Evolutionary conservation across 2,888 invertebrate genomes (phyloP).

Genomic region (Drosophila meridionalis): DNA sequence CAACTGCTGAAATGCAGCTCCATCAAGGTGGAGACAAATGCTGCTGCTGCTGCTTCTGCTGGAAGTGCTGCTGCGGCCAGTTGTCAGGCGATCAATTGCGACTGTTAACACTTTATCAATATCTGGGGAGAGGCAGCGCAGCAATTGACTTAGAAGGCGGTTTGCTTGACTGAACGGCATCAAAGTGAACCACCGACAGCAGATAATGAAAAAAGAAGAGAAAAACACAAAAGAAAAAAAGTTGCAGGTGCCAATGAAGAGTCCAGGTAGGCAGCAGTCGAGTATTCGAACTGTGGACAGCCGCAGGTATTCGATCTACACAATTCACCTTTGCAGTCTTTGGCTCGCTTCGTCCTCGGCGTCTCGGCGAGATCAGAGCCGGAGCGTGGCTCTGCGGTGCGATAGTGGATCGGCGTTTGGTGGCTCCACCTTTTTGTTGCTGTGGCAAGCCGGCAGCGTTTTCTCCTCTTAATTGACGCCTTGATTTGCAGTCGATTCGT

Average conservation of each 20-base stretch:
- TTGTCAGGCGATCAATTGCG: constrained; percentile 47
- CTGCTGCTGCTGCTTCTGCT: constrained; percentile 14
- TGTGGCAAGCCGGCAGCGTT: constrained; percentile 48
- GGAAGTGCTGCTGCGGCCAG: not conserved
- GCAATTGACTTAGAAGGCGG: constrained; percentile 54
- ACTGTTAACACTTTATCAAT: constrained; percentile 65
- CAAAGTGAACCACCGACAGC: constrained; percentile 59
- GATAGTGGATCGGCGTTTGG: constrained; percentile 47
- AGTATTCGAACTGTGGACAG: constrained; percentile 19
- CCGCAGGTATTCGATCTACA: constrained; percentile 47
- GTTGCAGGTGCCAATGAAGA: constrained; percentile 58
- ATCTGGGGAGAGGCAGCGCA: constrained; percentile 35
- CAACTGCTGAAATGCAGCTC: constrained; percentile 53
- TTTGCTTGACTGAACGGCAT: constrained; percentile 56
- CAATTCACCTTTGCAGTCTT: constrained; percentile 13
- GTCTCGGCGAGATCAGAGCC: constrained; percentile 59
- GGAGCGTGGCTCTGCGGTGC: constrained; percentile 44
- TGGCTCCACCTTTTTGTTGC: constrained; percentile 66
- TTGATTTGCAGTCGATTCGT: constrained; percentile 62
- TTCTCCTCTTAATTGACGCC: constrained; percentile 63
- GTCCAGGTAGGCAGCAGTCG: constrained; percentile 12
- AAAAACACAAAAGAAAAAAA: constrained; percentile 22
- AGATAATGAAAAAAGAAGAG: constrained; percentile 44
- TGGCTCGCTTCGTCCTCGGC: constrained; percentile 5
- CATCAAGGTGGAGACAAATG: constrained; percentile 63